A percentile compares a stretch with the other conserved stretches of the same genome.
Conservation (phyloP, 2,113 vertebrate species). For the Spea bombifrons region DNA sequence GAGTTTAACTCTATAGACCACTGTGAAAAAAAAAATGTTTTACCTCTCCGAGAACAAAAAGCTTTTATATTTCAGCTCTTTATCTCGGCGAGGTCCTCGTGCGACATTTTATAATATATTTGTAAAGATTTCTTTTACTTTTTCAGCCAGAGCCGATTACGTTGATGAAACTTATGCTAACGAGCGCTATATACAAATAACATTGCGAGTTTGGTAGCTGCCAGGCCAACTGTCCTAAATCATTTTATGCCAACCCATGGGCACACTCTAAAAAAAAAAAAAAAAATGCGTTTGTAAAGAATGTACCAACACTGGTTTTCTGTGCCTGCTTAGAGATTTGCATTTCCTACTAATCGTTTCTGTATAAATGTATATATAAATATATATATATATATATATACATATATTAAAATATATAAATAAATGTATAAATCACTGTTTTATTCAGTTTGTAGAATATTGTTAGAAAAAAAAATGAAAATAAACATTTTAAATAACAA, state of each 20-base stretch:
- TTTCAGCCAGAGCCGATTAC: too few relatives aligned
- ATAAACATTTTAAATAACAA: too few relatives aligned
- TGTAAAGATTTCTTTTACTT: neutral
- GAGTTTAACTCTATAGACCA: conserved; percentile 18
- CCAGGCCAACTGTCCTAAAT: neutral
- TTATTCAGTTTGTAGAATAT: too few relatives aligned
- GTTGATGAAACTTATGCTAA: too few relatives aligned
- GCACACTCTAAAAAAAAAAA: neutral
- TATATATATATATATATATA: too few relatives aligned
- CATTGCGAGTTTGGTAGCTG: neutral
- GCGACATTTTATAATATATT: neutral
- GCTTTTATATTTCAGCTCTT: neutral
- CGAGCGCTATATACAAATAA: neutral
- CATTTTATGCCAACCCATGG: neutral
- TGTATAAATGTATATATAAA: too few relatives aligned
- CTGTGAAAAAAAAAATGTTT: conserved; percentile 16
- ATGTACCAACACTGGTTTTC: too few relatives aligned
- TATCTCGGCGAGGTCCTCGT: neutral
- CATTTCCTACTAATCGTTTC: too few relatives aligned
- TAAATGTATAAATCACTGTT: too few relatives aligned
- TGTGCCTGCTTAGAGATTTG: too few relatives aligned
- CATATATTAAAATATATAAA: too few relatives aligned
- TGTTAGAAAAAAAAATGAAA: too few relatives aligned
- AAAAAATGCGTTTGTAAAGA: neutral
- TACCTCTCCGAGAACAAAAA: conserved; percentile 19